phyloP scores from a whole-genome alignment of 2,797 vertebrate species.

The Melanotaenia maccullochi region DNA sequence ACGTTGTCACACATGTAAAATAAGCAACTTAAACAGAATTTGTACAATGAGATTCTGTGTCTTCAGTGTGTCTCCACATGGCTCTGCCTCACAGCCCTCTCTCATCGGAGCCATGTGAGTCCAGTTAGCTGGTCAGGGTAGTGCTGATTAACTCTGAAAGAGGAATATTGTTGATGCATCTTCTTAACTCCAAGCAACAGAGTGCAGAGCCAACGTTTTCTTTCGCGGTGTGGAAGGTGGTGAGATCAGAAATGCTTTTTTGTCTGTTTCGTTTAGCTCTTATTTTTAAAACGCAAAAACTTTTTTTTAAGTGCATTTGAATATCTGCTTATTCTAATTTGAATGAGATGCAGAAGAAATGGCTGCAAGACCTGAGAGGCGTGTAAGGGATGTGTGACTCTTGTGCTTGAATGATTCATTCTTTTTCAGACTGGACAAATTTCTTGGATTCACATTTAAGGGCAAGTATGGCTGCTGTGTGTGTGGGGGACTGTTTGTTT shows the following conservation, averaged over 20 bases:
- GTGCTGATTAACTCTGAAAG: conserved; percentile 77
- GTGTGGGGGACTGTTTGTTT: conserved; percentile 75
- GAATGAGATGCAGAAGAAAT: neutral
- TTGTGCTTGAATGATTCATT: conserved; percentile 26
- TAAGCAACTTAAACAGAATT: conserved; percentile 44
- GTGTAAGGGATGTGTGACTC: conserved; percentile 4
- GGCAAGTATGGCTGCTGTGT: conserved; percentile 12
- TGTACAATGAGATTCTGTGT: conserved; percentile 58
- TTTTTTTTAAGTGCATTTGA: conserved; percentile 26
- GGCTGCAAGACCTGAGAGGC: neutral
- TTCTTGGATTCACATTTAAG: conserved; percentile 35
- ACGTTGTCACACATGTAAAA: conserved; percentile 23
- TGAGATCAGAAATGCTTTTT: conserved; percentile 5
- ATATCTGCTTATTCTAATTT: conserved; percentile 12
- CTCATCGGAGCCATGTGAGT: conserved; percentile 80
- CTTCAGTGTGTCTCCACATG: conserved; percentile 35
- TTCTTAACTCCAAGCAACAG: conserved; percentile 49
- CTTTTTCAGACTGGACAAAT: conserved; percentile 51
- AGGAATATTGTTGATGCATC: conserved; percentile 69
- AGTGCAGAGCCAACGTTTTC: conserved; percentile 21
- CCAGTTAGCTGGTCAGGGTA: conserved; percentile 77
- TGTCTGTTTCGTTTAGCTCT: neutral
- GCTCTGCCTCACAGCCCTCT: conserved; percentile 37
- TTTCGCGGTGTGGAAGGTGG: conserved; percentile 24
- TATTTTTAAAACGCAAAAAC: neutral